Percentiles rank a stretch among this genome's conserved stretches.
Conservation (phyloP, 92 coral and sea anemone genomes). For the Siderastrea siderea region DNA sequence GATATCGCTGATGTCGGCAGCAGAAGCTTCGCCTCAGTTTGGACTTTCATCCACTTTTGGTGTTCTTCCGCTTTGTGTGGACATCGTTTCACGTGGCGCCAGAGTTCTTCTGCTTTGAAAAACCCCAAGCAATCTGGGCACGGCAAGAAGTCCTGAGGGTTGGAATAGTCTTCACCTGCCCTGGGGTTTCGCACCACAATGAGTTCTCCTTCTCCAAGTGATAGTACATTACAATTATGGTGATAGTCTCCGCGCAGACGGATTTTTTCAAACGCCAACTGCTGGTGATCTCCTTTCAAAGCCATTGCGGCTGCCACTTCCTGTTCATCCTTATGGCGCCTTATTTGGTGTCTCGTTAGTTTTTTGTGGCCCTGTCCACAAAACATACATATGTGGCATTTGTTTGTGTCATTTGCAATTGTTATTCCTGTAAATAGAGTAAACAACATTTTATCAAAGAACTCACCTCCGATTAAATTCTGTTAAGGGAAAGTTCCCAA, state of each 20-base stretch:
- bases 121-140: constrained; percentile 62
- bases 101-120: constrained; percentile 43
- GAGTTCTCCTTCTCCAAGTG: constrained; percentile 51
- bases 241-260: constrained; percentile 7
- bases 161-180: neutral
- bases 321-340: constrained; percentile 46
- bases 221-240: constrained; percentile 55
- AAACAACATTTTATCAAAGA: too few relatives aligned
- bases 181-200: constrained; percentile 51
- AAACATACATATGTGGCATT: neutral
- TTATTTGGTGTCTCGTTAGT: constrained; percentile 34
- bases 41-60: neutral
- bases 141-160: constrained; percentile 22
- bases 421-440: too few relatives aligned
- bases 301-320: constrained; percentile 45
- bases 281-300: neutral
- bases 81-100: constrained; percentile 36
- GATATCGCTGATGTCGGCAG: neutral
- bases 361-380: neutral
- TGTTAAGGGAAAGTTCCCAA: too few relatives aligned
- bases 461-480: too few relatives aligned
- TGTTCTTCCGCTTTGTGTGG: neutral
- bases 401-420: too few relatives aligned
- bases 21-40: constrained; percentile 25
- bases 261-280: neutral